Evolutionary conservation across 1,140 invertebrate genomes (phyloP).

Genomic region (Brachionus sp.): DNA sequence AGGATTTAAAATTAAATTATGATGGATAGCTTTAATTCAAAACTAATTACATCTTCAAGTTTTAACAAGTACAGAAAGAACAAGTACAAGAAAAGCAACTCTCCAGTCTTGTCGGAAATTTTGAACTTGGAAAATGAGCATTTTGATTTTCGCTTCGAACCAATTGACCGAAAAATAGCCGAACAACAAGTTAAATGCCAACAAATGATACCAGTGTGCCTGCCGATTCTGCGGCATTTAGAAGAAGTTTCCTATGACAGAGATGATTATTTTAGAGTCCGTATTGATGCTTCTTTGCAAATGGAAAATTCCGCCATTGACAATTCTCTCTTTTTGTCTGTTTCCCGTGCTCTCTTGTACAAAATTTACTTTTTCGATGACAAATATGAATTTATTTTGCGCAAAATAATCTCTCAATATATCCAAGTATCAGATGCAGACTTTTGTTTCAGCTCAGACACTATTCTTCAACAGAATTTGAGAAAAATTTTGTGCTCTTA

Average conservation of each 20-base stretch:
- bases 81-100: not conserved
- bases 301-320: slow-evolving; percentile 1
- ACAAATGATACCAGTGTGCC: not conserved
- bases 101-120: slow-evolving; percentile 28
- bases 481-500: slow-evolving; percentile 20
- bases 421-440: not conserved
- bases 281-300: not conserved
- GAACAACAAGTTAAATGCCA: not conserved
- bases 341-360: slow-evolving; percentile 24
- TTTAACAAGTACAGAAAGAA: slow-evolving; percentile 31
- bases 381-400: slow-evolving; percentile 34
- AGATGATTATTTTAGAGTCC: slow-evolving; percentile 33
- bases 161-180: not conserved
- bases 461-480: not conserved
- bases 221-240: not conserved
- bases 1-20: not conserved
- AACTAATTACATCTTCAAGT: not conserved
- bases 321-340: not conserved
- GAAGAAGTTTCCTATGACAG: not conserved
- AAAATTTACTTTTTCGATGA: slow-evolving; percentile 38
- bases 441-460: slow-evolving; percentile 7
- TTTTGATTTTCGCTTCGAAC: slow-evolving; percentile 22
- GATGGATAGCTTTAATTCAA: not conserved
- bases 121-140: not conserved
- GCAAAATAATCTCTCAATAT: not conserved